These are phyloP conservation scores for Galerucella calmariensis DNA, from an alignment of 2,888 invertebrate species.

Conservation along the genomic window DNA sequence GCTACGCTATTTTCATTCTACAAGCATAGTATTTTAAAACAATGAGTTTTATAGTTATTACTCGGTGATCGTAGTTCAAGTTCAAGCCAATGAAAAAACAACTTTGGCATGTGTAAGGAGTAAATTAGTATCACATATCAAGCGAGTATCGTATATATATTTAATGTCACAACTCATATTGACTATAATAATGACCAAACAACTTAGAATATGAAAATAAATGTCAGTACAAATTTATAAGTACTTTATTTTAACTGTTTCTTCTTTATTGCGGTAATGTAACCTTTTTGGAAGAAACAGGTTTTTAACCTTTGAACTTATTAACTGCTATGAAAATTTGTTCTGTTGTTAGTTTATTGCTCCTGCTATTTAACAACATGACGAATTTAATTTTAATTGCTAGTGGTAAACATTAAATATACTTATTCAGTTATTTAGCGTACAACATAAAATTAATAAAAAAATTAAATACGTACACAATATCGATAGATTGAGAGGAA, in stretches of 20 bases:
- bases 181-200: slow-evolving; percentile 17
- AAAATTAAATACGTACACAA: too few relatives aligned
- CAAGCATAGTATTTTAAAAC: slow-evolving; percentile 1
- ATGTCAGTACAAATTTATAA: slow-evolving; percentile 19
- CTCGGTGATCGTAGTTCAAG: slow-evolving; percentile 5
- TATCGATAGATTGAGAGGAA: too few relatives aligned
- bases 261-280: slow-evolving; percentile 24
- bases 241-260: slow-evolving; percentile 17
- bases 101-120: slow-evolving; percentile 1
- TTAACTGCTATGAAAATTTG: slow-evolving; percentile 23
- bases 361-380: slow-evolving; percentile 25
- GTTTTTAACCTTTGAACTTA: slow-evolving; percentile 27
- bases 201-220: slow-evolving; percentile 22
- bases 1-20: neutral
- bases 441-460: neutral
- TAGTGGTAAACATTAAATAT: slow-evolving; percentile 7
- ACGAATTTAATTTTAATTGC: slow-evolving; percentile 25
- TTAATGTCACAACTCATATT: slow-evolving; percentile 17
- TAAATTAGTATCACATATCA: slow-evolving; percentile 12
- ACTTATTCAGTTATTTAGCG: neutral
- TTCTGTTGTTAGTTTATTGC: slow-evolving; percentile 28
- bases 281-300: slow-evolving; percentile 27
- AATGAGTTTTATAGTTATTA: slow-evolving; percentile 1
- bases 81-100: slow-evolving; percentile 2
- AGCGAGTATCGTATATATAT: slow-evolving; percentile 15